Conservation (phyloP, 2,797 vertebrate species). For the Bradypus variegatus region DNA sequence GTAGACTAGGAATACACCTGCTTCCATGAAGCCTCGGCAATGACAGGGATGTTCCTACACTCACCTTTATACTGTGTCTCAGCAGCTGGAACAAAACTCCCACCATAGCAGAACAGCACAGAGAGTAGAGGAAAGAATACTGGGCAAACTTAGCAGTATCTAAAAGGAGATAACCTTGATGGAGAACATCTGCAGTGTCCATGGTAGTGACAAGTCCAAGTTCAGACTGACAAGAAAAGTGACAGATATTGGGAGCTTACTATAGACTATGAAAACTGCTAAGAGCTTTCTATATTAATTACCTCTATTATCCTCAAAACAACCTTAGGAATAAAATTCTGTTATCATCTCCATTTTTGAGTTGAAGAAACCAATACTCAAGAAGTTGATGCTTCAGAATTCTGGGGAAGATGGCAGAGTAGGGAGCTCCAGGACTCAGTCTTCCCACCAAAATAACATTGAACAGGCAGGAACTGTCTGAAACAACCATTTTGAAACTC, state of each 20-base stretch:
- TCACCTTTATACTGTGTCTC: not conserved
- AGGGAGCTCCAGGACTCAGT: no score
- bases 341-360: constrained; percentile 14
- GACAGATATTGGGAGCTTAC: not conserved
- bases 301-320: not conserved
- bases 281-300: not conserved
- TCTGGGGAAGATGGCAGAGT: no score
- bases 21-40: not conserved
- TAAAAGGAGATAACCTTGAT: not conserved
- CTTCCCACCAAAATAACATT: no score
- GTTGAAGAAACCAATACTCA: not conserved
- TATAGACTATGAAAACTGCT: not conserved
- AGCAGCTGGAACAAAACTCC: no score
- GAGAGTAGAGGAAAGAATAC: not conserved
- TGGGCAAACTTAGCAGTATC: accelerated
- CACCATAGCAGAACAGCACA: not conserved
- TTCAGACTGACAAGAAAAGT: not conserved
- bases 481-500: no score
- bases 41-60: not conserved
- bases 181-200: not conserved
- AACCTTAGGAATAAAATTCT: not conserved
- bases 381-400: not conserved
- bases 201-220: not conserved
- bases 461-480: no score
- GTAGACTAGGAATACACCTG: not conserved